Evolutionary conservation across 2,888 invertebrate genomes (phyloP), one percentile per base, ranked within the genome.

Genomic region (Zygogramma bicolorata): DNA sequence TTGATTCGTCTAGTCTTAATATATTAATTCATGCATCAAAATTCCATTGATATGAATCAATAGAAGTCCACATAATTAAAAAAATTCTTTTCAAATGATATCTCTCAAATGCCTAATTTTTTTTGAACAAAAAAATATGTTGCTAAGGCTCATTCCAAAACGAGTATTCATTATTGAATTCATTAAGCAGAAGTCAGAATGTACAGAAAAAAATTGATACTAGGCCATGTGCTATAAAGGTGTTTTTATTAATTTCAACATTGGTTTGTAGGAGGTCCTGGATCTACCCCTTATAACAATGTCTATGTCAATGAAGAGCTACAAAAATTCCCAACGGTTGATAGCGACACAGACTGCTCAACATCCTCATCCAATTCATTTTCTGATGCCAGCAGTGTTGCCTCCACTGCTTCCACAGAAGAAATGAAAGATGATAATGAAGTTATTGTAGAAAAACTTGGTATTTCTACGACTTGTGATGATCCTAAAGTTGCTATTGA

Each of bases 211-310:
- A n/a, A n/a, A n/a, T n/a, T n/a, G n/a, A n/a, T n/a, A n/a, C n/a
- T n/a, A n/a, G n/a, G n/a, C n/a, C n/a, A n/a, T n/a, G n/a, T n/a
- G n/a, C n/a, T n/a, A n/a, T n/a, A n/a, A n/a, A n/a, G n/a, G n/a
- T n/a, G n/a, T n/a, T n/a, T n/a, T 1, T n/a, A 38, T 13, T 38
- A 38, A 20, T 46, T 46, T 15, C 20, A 10, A 2, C 8, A 10
- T 1, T 46, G 15, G 18, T 46, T 46, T 34, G 18, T 74, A 78
- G 86, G 87, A 34, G 83, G 83, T 42, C 87, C 87, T 7, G 87
- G 87, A 66, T 87, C 87, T 3, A 87, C 87, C 0, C 87, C 87
- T 0, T 87, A 86, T 80, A 87, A 87, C 77, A 87, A 87, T 71
- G 81, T 86, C 8, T 87, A 86, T 75, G 79, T 85, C 25, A 82